These are phyloP conservation scores for Sinocyclocheilus anshuiensis DNA, from an alignment of 2,113 vertebrate genomes.

Conservation along the genomic window DNA sequence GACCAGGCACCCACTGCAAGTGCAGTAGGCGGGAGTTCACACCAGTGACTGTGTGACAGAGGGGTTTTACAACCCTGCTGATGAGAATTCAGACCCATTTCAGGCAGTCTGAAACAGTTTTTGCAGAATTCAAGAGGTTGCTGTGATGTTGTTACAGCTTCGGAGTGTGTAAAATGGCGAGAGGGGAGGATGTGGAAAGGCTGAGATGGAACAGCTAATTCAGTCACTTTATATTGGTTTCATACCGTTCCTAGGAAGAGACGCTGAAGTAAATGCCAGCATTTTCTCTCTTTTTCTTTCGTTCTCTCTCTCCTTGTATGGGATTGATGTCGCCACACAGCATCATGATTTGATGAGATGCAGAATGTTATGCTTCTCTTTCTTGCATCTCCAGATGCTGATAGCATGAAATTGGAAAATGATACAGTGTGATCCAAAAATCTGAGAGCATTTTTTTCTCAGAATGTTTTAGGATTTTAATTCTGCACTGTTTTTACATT, in stretches of 20 bases:
- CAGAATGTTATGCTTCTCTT: not conserved
- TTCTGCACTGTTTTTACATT: not conserved
- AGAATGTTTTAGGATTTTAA: not conserved
- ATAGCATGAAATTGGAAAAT: not conserved
- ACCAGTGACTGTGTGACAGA: not conserved
- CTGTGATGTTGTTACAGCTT: slow-evolving; percentile 27
- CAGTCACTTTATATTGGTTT: slow-evolving; percentile 32
- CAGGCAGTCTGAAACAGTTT: not conserved
- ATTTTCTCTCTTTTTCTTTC: not conserved
- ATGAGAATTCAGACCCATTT: not conserved
- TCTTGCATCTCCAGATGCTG: not conserved
- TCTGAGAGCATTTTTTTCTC: not conserved
- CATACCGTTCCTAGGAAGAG: slow-evolving; percentile 25
- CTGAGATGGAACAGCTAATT: slow-evolving; percentile 26
- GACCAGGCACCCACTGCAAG: not conserved
- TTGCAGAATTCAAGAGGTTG: slow-evolving; percentile 13
- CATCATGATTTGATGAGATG: not conserved
- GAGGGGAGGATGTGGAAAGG: slow-evolving; percentile 2
- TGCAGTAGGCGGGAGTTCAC: not conserved
- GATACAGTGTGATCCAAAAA: not conserved
- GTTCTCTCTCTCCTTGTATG: not conserved
- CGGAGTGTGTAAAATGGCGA: not conserved
- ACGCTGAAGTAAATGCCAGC: not conserved
- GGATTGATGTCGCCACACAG: not conserved
- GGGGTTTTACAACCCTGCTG: slow-evolving; percentile 6